phyloP scores from a whole-genome alignment of 2,797 vertebrate genomes.

The Percopsis omiscomaycus region DNA sequence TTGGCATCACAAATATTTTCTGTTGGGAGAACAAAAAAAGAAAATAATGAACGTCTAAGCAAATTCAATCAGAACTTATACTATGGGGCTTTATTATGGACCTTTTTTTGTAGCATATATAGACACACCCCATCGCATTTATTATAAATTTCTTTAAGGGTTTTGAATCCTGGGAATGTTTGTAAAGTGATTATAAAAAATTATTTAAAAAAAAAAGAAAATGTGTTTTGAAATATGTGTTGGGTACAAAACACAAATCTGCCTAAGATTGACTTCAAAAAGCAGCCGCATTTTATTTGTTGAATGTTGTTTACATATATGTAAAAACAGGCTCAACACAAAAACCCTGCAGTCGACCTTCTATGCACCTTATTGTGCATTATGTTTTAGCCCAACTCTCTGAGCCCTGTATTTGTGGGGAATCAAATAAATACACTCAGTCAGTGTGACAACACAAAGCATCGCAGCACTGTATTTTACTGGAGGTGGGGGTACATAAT shows the following conservation, averaged over 20 bases:
- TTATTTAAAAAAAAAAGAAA: too few relatives aligned
- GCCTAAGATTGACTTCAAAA: background rate
- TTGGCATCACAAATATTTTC: conserved; percentile 99
- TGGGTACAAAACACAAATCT: too few relatives aligned
- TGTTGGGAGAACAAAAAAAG: conserved; percentile 59
- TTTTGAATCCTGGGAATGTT: too few relatives aligned
- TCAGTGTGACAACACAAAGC: conserved; percentile 35
- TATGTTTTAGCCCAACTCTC: conserved; percentile 9
- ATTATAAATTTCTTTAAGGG: too few relatives aligned
- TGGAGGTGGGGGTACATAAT: conserved; percentile 29
- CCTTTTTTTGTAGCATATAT: background rate
- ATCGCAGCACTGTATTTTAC: conserved; percentile 40
- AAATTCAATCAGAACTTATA: background rate
- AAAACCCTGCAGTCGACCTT: conserved; percentile 1
- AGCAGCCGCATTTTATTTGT: too few relatives aligned
- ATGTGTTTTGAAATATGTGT: too few relatives aligned
- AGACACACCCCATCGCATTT: too few relatives aligned
- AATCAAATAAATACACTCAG: conserved; percentile 33
- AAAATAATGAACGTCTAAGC: background rate
- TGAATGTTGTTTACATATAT: too few relatives aligned
- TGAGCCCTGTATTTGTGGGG: conserved; percentile 11
- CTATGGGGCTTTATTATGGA: background rate
- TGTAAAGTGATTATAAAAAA: too few relatives aligned
- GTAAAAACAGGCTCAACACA: too few relatives aligned
- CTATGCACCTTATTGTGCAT: background rate